Evolutionary conservation across 2,113 vertebrate species (phyloP).

Genomic region (Emydocephalus ijimae): DNA sequence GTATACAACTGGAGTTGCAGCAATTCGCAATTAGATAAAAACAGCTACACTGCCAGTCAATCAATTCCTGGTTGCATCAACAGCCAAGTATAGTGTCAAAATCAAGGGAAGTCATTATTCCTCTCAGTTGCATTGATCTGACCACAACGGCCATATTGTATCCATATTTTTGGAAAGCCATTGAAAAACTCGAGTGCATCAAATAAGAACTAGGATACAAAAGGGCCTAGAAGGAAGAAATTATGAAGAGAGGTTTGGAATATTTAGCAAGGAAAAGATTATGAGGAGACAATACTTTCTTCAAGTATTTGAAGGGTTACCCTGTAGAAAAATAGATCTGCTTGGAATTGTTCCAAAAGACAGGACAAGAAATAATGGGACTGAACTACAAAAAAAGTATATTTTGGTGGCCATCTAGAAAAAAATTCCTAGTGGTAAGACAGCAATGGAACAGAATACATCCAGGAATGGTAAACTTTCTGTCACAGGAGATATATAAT

Average conservation of each 20-base stretch:
- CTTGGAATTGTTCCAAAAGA: neutral
- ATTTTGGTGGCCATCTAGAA: neutral
- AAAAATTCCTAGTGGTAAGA: neutral
- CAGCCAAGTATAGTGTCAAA: neutral
- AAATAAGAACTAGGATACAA: neutral
- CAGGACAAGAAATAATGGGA: neutral
- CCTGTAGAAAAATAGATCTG: neutral
- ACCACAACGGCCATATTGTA: neutral
- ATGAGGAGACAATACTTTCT: neutral
- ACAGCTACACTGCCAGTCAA: neutral
- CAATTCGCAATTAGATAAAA: neutral
- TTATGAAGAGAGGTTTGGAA: neutral
- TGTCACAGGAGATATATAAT: neutral
- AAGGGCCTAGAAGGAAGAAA: neutral
- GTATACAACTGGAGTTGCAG: neutral
- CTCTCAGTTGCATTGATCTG: neutral
- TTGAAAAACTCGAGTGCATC: neutral
- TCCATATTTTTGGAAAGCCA: neutral
- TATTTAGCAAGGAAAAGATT: neutral
- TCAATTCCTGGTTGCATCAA: neutral
- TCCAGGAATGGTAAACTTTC: neutral
- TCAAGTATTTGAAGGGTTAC: neutral
- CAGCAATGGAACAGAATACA: neutral
- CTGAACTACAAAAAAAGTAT: neutral
- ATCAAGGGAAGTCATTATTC: neutral